A percentile compares a stretch with the other conserved stretches of the same genome.
These are phyloP conservation scores for Rhyacophila evoluta DNA, from an alignment of 2,888 invertebrate species.

Conservation along the genomic window DNA sequence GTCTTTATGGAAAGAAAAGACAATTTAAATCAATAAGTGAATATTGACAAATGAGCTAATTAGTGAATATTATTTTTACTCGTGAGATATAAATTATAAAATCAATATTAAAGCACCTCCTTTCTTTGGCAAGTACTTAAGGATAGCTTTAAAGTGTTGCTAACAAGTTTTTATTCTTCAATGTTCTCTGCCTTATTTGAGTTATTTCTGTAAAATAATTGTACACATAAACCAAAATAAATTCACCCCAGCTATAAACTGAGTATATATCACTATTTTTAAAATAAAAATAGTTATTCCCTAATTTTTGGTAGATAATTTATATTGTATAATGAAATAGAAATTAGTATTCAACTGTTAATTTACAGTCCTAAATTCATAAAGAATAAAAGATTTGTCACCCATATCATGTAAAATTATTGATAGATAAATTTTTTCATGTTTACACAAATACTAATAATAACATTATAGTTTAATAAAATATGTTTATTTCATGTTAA, in stretches of 20 bases:
- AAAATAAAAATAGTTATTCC: neutral
- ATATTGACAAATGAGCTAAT: neutral
- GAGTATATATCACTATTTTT: neutral
- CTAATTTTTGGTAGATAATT: too few relatives aligned
- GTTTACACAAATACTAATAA: conserved; percentile 13
- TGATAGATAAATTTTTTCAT: neutral
- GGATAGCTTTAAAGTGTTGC: neutral
- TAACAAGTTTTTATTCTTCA: neutral
- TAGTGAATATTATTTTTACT: neutral
- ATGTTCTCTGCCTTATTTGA: neutral
- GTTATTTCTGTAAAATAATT: neutral
- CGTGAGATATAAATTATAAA: too few relatives aligned
- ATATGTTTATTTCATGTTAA: neutral
- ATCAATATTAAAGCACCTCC: neutral
- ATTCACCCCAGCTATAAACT: neutral
- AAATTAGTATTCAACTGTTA: too few relatives aligned
- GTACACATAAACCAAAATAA: neutral
- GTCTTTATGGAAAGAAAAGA: neutral
- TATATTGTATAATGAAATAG: too few relatives aligned
- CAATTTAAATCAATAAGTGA: neutral
- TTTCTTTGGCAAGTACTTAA: neutral
- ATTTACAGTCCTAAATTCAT: too few relatives aligned
- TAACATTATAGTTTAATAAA: neutral
- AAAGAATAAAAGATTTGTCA: too few relatives aligned
- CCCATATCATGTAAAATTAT: too few relatives aligned